Base-by-base conservation (phyloP, 2,888 invertebrate species). In the Megastigmus dorsalis region DNA sequence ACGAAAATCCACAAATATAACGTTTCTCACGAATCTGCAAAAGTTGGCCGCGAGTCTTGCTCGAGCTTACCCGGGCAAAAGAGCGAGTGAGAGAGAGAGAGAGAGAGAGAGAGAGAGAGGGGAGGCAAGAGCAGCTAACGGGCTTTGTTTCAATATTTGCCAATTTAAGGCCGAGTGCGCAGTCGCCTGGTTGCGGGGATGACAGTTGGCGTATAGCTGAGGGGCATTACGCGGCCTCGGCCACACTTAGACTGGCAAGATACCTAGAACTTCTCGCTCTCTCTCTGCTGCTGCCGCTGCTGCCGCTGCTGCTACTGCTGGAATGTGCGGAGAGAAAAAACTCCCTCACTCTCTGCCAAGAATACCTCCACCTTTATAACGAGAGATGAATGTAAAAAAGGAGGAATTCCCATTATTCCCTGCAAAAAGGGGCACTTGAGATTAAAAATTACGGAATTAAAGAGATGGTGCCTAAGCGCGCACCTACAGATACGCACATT, bases 1-100 rank as follows among this genome's bases (percentile, higher is more conserved):
- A 75, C 69, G 74, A 75, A 72, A 77, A 74, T 79, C 77, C 76
- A 75, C 78, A 78, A 78, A 77, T 78, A 73, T 71, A 77, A 63
- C 71, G 71, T 55, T 77, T 76, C 74, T 72, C 76, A 63, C 62
- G 72, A 76, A 77, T 75, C 67, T 75, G 67, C 67, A 60, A 74
- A 73, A 69, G 68, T 76, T 69, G 76, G 57, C 54, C 69, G 28
- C 55, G n/a, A 23, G 26, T n/a, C 13, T 33, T 10, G 36, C 43
- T 41, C 23, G 67, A 23, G 33, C 30, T n/a, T n/a, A 13, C 7
- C 7, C n/a, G 23, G 48, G 48, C 52, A 26, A 50, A 30, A 30
- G 57, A 65, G 41, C 43, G 33, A 36, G n/a, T n/a, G n/a, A n/a
- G n/a, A n/a, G n/a, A n/a, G 33, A 45, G 26, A 15, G 55, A 2